Conservation (phyloP, 2,797 vertebrate genomes). For the Pseudochirops corinnae region DNA sequence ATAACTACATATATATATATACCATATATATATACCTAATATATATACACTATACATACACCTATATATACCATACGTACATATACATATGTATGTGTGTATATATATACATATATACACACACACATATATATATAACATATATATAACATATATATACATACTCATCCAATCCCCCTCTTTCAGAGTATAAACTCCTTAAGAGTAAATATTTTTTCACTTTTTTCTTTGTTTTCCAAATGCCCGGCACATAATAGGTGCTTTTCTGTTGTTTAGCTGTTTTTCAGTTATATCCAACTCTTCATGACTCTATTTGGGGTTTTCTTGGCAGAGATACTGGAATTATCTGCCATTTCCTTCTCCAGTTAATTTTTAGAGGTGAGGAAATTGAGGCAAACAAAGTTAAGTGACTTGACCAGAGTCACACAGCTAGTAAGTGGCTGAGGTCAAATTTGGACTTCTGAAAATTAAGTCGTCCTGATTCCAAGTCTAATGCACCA, state of each 20-base stretch:
- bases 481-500: background rate
- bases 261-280: background rate
- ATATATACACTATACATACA: no score
- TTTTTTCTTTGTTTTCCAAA: background rate
- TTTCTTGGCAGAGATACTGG: background rate
- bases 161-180: background rate
- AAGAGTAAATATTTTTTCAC: background rate
- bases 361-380: background rate
- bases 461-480: fast-evolving
- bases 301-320: background rate
- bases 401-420: background rate
- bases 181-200: background rate
- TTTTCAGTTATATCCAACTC: background rate
- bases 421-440: background rate
- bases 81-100: background rate
- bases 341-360: background rate
- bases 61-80: no score
- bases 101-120: background rate
- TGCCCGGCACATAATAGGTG: background rate
- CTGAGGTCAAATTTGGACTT: slow-evolving; percentile 16
- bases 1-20: no score
- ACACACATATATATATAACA: background rate
- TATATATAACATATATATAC: no score
- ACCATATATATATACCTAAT: no score
- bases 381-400: background rate